Evolutionary conservation across 2,113 vertebrate genomes (phyloP), one percentile per base, ranked within the genome.

Genomic region (Myotis brandtii): DNA sequence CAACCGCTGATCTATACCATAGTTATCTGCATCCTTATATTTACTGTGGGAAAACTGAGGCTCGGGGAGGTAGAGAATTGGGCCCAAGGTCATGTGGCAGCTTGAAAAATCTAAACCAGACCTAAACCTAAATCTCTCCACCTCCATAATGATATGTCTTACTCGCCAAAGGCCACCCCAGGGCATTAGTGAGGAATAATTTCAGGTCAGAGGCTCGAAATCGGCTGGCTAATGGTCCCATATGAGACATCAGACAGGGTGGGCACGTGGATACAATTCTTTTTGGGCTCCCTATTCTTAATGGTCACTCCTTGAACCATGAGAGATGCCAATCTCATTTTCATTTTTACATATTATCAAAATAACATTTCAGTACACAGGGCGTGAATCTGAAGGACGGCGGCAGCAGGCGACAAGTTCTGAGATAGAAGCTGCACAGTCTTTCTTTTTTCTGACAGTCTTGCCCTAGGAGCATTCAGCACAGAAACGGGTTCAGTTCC

Each of bases 381-480:
- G 18, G 16, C n/a, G 64, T 21, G 17, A 54, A 30, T 43, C 6
- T 27, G 43, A 83, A 48, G 59, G 67, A 17, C 0, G 9, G 37
- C 0, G 0, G 64, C 1, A 30, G 89, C 23, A 16, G 30, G 52
- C 52, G 27, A 32, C 32, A 64, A 48, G 69, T 80, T 70, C 67
- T 86, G 16, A 94, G 83, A 66, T n/a, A 59, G 94, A 87, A 73
- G 50, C 12, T 30, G 9, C 12, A 18, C 4, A 11, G 25, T 73
- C 64, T 85, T 70, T 89, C 72, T 85, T 81, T 52, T 81, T 59
- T 81, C 48, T 87, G 70, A 59, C 16, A 25, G n/a, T 95, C 64
- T 69, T 64, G 27, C 48, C 79, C 76, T 73, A 73, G 69, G n/a
- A 79, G 12, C 62, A 72, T 50, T 93, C 9, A 17, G 30, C n/a